These are phyloP conservation scores for Pseudorhombus dupliciocellatus DNA, from an alignment of 2,113 vertebrate genomes.

Conservation along the genomic window DNA sequence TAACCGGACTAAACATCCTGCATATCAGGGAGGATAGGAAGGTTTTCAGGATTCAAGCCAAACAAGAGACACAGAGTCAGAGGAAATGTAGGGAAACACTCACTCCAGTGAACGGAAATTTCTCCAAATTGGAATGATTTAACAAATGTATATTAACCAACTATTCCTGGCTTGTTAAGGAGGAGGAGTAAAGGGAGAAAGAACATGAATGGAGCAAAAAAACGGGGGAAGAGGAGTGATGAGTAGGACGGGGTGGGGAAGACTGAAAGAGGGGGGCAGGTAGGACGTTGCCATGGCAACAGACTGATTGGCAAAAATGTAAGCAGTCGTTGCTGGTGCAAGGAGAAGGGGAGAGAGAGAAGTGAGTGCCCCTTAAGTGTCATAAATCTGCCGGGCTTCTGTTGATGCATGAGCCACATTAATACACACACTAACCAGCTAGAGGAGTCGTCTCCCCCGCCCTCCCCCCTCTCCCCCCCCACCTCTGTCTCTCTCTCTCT, in stretches of 20 bases:
- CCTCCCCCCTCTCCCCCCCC: neutral
- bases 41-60: conserved; percentile 29
- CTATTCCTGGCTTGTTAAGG: neutral
- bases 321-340: conserved; percentile 93
- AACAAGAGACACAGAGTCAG: neutral
- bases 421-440: conserved; percentile 90
- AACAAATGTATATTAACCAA: neutral
- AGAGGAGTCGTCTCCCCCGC: conserved; percentile 63
- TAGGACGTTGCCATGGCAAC: conserved; percentile 92
- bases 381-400: conserved; percentile 96
- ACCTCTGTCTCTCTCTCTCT: conserved; percentile 6
- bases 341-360: conserved; percentile 85
- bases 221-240: conserved; percentile 18
- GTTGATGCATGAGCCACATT: conserved; percentile 97
- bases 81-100: conserved; percentile 59
- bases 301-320: conserved; percentile 99
- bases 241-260: conserved; percentile 56
- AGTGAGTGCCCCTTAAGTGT: conserved; percentile 96
- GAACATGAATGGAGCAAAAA: too few species aligned
- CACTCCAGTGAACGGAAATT: neutral
- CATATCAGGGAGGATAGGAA: conserved; percentile 43
- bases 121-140: neutral
- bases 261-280: conserved; percentile 67
- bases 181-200: too few species aligned
- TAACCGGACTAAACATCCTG: conserved; percentile 90